Conservation (phyloP, 2,888 invertebrate genomes). For the Steinernema scapterisci region DNA sequence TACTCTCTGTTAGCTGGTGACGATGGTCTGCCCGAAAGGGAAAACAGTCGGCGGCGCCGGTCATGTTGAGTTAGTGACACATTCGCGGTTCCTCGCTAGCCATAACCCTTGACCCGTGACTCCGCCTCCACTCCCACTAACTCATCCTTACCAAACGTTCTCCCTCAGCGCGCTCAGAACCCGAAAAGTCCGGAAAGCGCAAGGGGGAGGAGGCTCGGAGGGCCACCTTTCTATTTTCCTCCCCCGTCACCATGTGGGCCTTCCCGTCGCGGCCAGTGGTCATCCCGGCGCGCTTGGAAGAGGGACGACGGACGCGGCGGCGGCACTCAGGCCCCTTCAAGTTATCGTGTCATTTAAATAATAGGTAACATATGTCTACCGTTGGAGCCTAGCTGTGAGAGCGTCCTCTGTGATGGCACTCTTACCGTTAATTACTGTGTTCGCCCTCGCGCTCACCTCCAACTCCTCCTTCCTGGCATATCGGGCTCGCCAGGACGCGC, state of each 20-base stretch:
- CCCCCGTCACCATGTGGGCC: conserved; percentile 28
- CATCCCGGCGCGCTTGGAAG: not conserved
- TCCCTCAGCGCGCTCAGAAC: not conserved
- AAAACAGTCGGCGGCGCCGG: not conserved
- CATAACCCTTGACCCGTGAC: conserved; percentile 15
- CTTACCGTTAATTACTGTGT: not conserved
- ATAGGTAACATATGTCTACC: conserved; percentile 29
- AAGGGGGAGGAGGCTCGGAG: not conserved
- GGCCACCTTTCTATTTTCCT: not conserved
- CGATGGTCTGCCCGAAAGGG: conserved; percentile 13
- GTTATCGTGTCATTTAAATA: conserved; percentile 31
- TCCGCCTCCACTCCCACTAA: not conserved
- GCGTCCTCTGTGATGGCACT: conserved; percentile 14
- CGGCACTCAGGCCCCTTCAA: not conserved
- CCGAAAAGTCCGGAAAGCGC: not conserved
- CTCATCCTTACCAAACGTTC: not conserved
- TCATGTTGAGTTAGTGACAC: conserved; percentile 32
- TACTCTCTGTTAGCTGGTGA: not conserved
- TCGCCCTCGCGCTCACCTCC: too few relatives aligned
- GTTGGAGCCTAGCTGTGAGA: not conserved
- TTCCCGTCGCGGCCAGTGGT: conserved; percentile 28
- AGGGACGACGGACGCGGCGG: not conserved
- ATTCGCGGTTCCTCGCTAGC: not conserved
- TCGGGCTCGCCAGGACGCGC: too few relatives aligned
- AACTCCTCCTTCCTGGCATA: too few relatives aligned